Base-by-base conservation (phyloP, 2,113 vertebrate species). In the Oostethus manadensis region DNA sequence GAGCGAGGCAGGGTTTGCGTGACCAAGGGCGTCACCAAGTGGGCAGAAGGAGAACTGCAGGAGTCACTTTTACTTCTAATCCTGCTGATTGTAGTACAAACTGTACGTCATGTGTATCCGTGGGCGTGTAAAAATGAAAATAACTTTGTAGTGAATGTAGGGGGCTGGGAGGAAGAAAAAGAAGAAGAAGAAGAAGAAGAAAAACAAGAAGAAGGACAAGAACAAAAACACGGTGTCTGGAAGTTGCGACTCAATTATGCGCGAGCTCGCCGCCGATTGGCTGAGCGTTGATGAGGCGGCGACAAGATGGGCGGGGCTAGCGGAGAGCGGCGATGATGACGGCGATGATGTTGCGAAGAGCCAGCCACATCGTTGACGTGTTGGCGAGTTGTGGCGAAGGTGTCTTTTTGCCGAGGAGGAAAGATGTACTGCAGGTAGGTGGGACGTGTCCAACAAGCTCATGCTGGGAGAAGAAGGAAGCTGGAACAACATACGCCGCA, bases 371-470 rank as follows among this genome's bases (percentile, higher is more conserved):
- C 64, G 51, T 60, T 64, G 26, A 35, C 50, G 51, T 59, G 23
- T 51, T 21, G 7, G 51, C 46, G 43, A 51, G 35, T 40, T n/a
- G 20, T 40, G 49, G 46, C n/a, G n/a, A 21, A 68, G 69, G 59
- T 20, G 62, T 67, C 40, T 48, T 21, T 22, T 20, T 18, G 46
- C n/a, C n/a, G 50, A 61, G 20, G 21, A 50, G 54, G 40, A 60
- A 74, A 6, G 59, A 87, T 87, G 86, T 10, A 53, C 60, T 81
- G 81, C 82, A 86, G 86, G 86, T 87, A 84, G 33, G 85, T 15
- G n/a, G 10, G 8, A 53, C 10, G 18, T 35, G 9, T 35, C 35
- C 29, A 18, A 7, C 10, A 11, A 7, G 51, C 51, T 9, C 17
- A 5, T 54, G 50, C 23, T 9, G 23, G 33, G 10, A 35, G 6